Evolutionary conservation across 2,888 invertebrate species (phyloP).

Genomic region (Cerceris rybyensis): DNA sequence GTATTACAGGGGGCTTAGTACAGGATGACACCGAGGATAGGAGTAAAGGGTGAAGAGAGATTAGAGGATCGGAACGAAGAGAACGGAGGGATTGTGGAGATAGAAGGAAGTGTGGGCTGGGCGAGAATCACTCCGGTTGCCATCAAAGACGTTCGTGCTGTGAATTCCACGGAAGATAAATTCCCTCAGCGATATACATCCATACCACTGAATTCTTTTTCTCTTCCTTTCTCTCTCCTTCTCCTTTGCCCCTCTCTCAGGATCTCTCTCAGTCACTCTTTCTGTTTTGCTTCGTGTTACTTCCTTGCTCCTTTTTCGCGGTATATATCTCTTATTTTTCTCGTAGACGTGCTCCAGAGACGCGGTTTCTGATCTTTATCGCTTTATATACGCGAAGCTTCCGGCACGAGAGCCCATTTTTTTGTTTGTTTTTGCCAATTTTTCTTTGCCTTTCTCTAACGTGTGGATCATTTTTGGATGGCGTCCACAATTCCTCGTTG

Average conservation of each 20-base stretch:
- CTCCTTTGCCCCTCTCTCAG: slow-evolving; percentile 7
- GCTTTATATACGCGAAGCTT: slow-evolving; percentile 56
- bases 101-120: slow-evolving; percentile 56
- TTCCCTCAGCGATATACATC: slow-evolving; percentile 69
- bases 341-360: slow-evolving; percentile 63
- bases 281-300: slow-evolving; percentile 5
- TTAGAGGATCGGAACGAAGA: slow-evolving; percentile 48
- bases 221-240: slow-evolving; percentile 9
- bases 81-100: slow-evolving; percentile 38
- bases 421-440: not conserved
- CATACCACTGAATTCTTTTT: slow-evolving; percentile 52
- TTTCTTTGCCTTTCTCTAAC: not conserved
- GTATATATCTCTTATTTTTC: slow-evolving; percentile 31
- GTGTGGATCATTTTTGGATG: not conserved
- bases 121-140: slow-evolving; percentile 76
- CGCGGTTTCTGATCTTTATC: slow-evolving; percentile 69
- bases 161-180: slow-evolving; percentile 76
- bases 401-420: not conserved
- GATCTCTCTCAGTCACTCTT: not conserved
- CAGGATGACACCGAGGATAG: slow-evolving; percentile 59
- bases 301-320: not conserved
- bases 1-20: slow-evolving; percentile 64
- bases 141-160: slow-evolving; percentile 79
- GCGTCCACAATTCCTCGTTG: not conserved
- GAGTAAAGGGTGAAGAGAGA: slow-evolving; percentile 56